phyloP scores from a whole-genome alignment of 1,140 invertebrate species.

The Neodiprion lecontei region DNA sequence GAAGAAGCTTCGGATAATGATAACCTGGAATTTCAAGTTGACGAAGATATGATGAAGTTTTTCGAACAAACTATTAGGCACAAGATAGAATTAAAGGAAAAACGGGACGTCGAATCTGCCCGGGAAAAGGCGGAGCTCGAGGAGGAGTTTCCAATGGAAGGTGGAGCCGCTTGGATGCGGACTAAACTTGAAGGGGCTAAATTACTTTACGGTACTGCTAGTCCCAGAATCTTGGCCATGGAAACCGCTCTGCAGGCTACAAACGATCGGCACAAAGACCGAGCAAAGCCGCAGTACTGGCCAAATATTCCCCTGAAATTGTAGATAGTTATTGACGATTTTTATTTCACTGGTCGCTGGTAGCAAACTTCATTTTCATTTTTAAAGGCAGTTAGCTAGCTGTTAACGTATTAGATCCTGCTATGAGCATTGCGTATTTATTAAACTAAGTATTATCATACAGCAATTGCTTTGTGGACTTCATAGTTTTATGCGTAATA shows the following conservation, averaged over 20 bases:
- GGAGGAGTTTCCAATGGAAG: constrained; percentile 33
- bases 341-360: neutral
- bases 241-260: constrained; percentile 75
- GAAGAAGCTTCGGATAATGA: constrained; percentile 40
- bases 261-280: constrained; percentile 70
- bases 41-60: constrained; percentile 72
- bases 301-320: constrained; percentile 75
- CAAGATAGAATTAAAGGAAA: constrained; percentile 60
- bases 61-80: constrained; percentile 67
- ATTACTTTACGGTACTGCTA: constrained; percentile 67
- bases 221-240: constrained; percentile 75
- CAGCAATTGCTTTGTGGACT: too few relatives aligned
- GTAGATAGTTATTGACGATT: neutral
- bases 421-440: too few relatives aligned
- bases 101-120: constrained; percentile 43
- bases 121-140: constrained; percentile 22
- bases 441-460: too few relatives aligned
- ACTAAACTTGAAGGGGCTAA: constrained; percentile 54
- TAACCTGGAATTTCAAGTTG: constrained; percentile 65
- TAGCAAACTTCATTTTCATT: neutral
- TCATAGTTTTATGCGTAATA: too few relatives aligned
- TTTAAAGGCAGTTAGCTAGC: too few relatives aligned
- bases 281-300: constrained; percentile 71
- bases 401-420: too few relatives aligned
- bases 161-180: constrained; percentile 34